Conservation (phyloP, 2,888 invertebrate genomes). For the Phoenoteleia sp. region DNA sequence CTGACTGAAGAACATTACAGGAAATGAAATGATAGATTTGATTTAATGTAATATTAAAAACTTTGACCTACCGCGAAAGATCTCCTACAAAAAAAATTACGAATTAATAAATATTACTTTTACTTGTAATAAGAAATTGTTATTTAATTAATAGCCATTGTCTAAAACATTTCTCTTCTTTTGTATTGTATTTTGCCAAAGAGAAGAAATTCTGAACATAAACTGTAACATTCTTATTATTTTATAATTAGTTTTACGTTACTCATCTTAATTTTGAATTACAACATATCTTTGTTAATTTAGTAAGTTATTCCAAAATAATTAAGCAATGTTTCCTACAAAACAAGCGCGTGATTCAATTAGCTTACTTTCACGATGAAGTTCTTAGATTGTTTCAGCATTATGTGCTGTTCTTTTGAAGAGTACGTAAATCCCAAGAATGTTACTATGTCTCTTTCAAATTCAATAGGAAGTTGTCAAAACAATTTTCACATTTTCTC, state of each 20-base stretch:
- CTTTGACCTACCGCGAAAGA: background rate
- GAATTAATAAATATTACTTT: no score
- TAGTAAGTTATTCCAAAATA: slow-evolving; percentile 5
- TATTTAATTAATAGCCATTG: no score
- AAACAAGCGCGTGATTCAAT: background rate
- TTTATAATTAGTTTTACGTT: background rate
- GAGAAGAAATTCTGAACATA: no score
- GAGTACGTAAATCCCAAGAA: slow-evolving; percentile 15
- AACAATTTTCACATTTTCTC: slow-evolving; percentile 33
- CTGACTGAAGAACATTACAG: slow-evolving; percentile 47
- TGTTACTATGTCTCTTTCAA: slow-evolving; percentile 1
- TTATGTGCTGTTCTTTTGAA: slow-evolving; percentile 2
- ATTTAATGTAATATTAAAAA: slow-evolving; percentile 57
- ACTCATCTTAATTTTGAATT: background rate
- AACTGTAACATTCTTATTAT: background rate
- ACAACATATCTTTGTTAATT: slow-evolving; percentile 1
- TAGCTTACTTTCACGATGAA: slow-evolving; percentile 30
- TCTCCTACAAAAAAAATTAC: background rate
- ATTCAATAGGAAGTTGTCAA: slow-evolving; percentile 37
- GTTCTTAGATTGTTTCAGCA: slow-evolving; percentile 2
- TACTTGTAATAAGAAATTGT: no score
- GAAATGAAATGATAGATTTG: slow-evolving; percentile 45
- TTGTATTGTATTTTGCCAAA: no score
- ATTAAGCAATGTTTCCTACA: slow-evolving; percentile 7
- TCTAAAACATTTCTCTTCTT: no score